Conservation (phyloP, 2,797 vertebrate genomes). For the Enteromius fasciolatus region DNA sequence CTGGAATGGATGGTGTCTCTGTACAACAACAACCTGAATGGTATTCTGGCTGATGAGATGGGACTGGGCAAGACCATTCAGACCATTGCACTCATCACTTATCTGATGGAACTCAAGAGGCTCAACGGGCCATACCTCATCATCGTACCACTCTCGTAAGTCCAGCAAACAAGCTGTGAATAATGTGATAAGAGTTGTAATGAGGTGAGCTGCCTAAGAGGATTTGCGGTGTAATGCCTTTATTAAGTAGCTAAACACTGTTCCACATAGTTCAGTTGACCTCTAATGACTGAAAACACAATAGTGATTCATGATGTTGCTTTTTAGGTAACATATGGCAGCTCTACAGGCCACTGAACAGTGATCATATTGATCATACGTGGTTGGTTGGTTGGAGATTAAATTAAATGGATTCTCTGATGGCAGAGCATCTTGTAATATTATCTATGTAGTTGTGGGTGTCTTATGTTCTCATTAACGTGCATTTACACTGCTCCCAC, state of each 20-base stretch:
- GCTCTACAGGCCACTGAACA: not conserved
- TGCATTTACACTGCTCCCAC: not conserved
- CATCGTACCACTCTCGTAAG: conserved; percentile 98
- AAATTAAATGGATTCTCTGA: not conserved
- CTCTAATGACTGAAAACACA: conserved; percentile 4
- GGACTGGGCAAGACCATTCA: conserved; percentile 98
- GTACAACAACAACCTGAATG: conserved; percentile 97
- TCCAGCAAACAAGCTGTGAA: conserved; percentile 58
- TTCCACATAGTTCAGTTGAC: conserved; percentile 25
- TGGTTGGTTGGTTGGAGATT: conserved; percentile 7
- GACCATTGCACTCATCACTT: conserved; percentile 97
- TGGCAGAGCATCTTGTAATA: conserved; percentile 15
- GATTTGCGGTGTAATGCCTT: conserved; percentile 23
- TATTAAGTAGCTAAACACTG: conserved; percentile 40
- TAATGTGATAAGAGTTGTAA: conserved; percentile 29
- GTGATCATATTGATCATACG: not conserved
- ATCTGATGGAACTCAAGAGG: conserved; percentile 96
- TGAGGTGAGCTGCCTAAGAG: conserved; percentile 31
- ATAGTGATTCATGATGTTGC: conserved; percentile 2
- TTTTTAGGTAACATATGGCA: conserved; percentile 3
- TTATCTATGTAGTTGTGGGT: not conserved
- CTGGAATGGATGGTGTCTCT: conserved; percentile 98
- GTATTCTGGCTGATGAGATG: conserved; percentile 98
- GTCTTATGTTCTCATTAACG: not conserved
- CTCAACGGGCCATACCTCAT: conserved; percentile 97